phyloP scores from a whole-genome alignment of 2,797 vertebrate genomes.

The Miopithecus talapoin region DNA sequence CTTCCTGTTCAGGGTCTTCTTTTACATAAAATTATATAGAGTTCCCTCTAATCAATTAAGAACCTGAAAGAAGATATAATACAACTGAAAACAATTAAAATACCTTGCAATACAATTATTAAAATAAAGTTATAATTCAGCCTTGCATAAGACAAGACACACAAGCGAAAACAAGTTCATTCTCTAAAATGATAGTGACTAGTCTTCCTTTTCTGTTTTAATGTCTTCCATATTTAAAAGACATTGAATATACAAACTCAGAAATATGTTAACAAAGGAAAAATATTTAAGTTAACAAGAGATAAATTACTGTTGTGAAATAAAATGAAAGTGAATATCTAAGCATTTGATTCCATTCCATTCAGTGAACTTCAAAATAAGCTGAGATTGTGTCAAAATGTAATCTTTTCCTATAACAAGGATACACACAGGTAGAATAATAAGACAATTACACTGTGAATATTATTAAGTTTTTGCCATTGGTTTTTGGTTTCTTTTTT shows the following conservation, averaged over 20 bases:
- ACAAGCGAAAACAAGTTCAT: background rate
- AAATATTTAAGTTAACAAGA: background rate
- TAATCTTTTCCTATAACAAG: background rate
- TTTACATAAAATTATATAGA: background rate
- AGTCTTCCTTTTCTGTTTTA: background rate
- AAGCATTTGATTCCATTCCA: background rate
- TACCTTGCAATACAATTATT: background rate
- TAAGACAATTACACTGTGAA: background rate
- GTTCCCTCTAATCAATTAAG: background rate
- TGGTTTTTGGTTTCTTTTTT: background rate
- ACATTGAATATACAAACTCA: background rate
- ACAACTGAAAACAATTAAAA: background rate
- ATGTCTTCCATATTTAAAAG: background rate
- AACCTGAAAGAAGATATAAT: background rate
- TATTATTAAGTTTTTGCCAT: background rate
- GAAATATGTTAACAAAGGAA: background rate
- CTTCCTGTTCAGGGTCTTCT: background rate
- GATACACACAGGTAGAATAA: background rate
- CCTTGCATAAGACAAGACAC: background rate
- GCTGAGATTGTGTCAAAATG: background rate
- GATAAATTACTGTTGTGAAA: background rate
- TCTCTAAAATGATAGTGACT: background rate
- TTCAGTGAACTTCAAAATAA: background rate
- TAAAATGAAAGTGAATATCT: background rate
- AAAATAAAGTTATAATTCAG: slow-evolving; percentile 13